phyloP scores from a whole-genome alignment of 2,113 vertebrate genomes.

The Salvator merianae region DNA sequence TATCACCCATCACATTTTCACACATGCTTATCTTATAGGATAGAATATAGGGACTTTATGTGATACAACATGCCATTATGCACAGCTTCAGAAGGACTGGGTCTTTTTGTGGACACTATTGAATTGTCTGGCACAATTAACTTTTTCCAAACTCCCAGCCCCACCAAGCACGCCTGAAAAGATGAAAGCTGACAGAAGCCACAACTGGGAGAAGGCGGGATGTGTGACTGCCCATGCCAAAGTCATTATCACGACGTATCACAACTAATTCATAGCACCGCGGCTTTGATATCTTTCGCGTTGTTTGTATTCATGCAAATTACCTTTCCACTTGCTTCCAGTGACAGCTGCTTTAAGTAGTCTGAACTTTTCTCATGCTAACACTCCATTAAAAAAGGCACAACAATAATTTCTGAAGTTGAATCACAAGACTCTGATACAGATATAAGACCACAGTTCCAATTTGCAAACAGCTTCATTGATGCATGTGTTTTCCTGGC shows the following conservation, averaged over 20 bases:
- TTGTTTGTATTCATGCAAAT: slow-evolving; percentile 57
- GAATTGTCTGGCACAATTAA: slow-evolving; percentile 52
- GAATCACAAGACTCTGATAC: background rate
- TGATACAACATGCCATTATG: slow-evolving; percentile 42
- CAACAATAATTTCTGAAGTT: slow-evolving; percentile 28
- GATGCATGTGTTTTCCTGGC: background rate
- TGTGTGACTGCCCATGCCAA: background rate
- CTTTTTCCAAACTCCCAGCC: slow-evolving; percentile 30
- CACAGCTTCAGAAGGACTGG: slow-evolving; percentile 25
- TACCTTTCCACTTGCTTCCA: slow-evolving; percentile 55
- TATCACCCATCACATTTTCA: background rate
- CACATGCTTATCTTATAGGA: background rate
- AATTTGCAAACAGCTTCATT: background rate
- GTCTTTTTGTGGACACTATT: slow-evolving; percentile 21
- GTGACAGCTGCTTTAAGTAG: slow-evolving; percentile 44
- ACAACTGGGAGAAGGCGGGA: slow-evolving; percentile 37
- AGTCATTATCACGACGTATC: slow-evolving; percentile 19
- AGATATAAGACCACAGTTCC: slow-evolving; percentile 1
- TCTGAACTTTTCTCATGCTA: slow-evolving; percentile 51
- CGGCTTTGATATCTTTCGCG: slow-evolving; percentile 7
- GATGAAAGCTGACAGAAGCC: slow-evolving; percentile 19
- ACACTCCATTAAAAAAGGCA: slow-evolving; percentile 26
- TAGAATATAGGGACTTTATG: background rate
- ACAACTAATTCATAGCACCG: slow-evolving; percentile 42
- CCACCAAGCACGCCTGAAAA: slow-evolving; percentile 36